These are phyloP conservation scores for Tipula vernalis DNA, from an alignment of 2,888 invertebrate genomes.

Conservation along the genomic window DNA sequence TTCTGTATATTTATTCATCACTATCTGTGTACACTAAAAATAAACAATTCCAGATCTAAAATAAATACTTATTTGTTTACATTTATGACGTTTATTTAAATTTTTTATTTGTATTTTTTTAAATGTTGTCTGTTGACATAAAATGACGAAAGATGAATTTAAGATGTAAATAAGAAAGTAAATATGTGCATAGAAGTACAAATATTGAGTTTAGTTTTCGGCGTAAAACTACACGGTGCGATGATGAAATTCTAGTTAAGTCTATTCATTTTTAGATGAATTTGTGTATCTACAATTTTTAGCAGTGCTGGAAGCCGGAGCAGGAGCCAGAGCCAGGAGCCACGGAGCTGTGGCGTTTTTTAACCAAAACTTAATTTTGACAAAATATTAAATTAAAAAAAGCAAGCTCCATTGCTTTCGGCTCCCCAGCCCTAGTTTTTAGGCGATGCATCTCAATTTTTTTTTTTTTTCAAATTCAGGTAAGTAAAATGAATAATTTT, in stretches of 20 bases:
- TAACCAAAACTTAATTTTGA: too few relatives aligned
- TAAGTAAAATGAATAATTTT: too few relatives aligned
- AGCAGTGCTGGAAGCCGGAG: too few relatives aligned
- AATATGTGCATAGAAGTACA: not conserved
- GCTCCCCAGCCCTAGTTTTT: too few relatives aligned
- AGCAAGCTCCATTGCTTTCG: too few relatives aligned
- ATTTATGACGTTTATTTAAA: not conserved
- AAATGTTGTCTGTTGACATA: not conserved
- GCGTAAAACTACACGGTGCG: not conserved
- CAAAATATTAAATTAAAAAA: too few relatives aligned
- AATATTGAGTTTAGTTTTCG: not conserved
- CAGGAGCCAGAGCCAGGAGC: too few relatives aligned
- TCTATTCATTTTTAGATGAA: not conserved
- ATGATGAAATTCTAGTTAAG: not conserved
- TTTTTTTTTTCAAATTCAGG: too few relatives aligned
- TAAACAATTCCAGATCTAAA: not conserved
- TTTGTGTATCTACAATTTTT: too few relatives aligned
- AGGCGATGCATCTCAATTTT: too few relatives aligned
- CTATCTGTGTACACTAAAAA: not conserved
- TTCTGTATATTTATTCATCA: not conserved
- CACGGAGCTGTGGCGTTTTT: too few relatives aligned
- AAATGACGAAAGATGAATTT: not conserved
- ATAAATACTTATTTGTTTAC: not conserved
- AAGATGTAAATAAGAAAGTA: slow-evolving; percentile 4
- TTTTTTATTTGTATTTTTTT: not conserved